Conservation (phyloP, 1,140 invertebrate species). For the Zaprionus inermis region DNA sequence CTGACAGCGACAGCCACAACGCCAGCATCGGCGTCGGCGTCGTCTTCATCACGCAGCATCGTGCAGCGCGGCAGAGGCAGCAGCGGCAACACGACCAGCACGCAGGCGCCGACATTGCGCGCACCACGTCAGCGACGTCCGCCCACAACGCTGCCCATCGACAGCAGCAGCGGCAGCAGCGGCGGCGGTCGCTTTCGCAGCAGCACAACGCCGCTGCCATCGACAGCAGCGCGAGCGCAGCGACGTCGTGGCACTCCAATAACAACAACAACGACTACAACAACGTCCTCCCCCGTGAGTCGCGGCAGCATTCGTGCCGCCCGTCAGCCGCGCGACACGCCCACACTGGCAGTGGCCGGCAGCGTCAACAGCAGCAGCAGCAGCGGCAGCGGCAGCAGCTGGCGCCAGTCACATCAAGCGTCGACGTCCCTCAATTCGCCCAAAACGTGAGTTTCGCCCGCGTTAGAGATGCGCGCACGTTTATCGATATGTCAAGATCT, state of each 20-base stretch:
- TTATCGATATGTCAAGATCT: background rate
- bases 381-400: background rate
- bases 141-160: slow-evolving; percentile 64
- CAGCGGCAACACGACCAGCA: slow-evolving; percentile 53
- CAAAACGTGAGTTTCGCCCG: background rate
- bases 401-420: slow-evolving; percentile 37
- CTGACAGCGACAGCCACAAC: slow-evolving; percentile 34
- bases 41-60: slow-evolving; percentile 15
- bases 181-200: slow-evolving; percentile 16
- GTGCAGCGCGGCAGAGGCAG: slow-evolving; percentile 44
- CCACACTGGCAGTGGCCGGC: slow-evolving; percentile 8
- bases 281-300: slow-evolving; percentile 14
- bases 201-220: slow-evolving; percentile 36
- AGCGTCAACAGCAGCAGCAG: slow-evolving; percentile 13
- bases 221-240: slow-evolving; percentile 40
- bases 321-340: slow-evolving; percentile 64
- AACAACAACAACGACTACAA: slow-evolving; percentile 35
- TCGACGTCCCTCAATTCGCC: slow-evolving; percentile 13
- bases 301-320: slow-evolving; percentile 39
- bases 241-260: slow-evolving; percentile 36
- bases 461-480: slow-evolving; percentile 4
- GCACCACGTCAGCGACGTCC: slow-evolving; percentile 71
- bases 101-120: slow-evolving; percentile 68
- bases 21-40: slow-evolving; percentile 9
- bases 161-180: slow-evolving; percentile 30